Percentiles rank a stretch among this genome's conserved stretches.
phyloP scores from a whole-genome alignment of 2,888 invertebrate species.

The Ceraclea dissimilis region DNA sequence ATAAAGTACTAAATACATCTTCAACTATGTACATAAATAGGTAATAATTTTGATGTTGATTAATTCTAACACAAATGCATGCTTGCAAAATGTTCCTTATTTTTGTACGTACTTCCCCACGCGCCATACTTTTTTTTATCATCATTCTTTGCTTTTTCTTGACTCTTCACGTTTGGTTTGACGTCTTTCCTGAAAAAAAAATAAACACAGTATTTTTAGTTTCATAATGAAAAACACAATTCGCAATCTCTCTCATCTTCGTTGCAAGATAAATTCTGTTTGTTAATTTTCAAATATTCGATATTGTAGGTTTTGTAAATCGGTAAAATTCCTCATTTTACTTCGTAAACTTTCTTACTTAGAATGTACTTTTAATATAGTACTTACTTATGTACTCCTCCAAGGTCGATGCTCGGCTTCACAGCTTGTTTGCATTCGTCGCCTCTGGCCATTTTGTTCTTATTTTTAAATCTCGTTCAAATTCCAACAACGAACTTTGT shows the following conservation, averaged over 20 bases:
- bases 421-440: slow-evolving; percentile 44
- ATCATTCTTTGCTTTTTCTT: slow-evolving; percentile 32
- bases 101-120: slow-evolving; percentile 69
- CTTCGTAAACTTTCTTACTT: no score
- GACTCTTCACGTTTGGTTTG: slow-evolving; percentile 33
- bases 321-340: no score
- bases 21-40: no score
- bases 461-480: slow-evolving; percentile 1
- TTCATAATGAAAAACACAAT: no score
- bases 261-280: no score
- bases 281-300: no score
- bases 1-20: no score
- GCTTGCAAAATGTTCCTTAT: slow-evolving; percentile 62
- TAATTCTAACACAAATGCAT: slow-evolving; percentile 55
- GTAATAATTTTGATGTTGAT: background rate
- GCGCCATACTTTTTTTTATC: slow-evolving; percentile 51
- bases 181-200: slow-evolving; percentile 29
- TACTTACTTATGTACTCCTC: slow-evolving; percentile 21
- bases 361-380: no score
- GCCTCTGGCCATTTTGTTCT: slow-evolving; percentile 42
- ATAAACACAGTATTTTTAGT: no score
- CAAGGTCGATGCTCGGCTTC: slow-evolving; percentile 18
- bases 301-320: no score
- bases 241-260: no score
- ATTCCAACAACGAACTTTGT: background rate